These are phyloP conservation scores for Ctenicera cuprea DNA, from an alignment of 2,888 invertebrate genomes.

Conservation along the genomic window DNA sequence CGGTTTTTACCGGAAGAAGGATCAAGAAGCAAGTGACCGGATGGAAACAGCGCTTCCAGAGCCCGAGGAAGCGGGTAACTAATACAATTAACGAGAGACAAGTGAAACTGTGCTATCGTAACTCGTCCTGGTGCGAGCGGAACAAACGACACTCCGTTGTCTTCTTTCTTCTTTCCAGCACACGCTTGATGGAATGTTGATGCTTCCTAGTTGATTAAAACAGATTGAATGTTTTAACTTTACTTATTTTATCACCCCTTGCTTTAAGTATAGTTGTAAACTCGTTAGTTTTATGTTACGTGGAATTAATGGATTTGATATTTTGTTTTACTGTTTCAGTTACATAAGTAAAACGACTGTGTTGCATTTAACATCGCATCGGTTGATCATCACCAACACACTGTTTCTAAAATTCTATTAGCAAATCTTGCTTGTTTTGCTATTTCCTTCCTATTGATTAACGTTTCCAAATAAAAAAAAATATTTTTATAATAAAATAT, in stretches of 20 bases:
- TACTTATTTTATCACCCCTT: slow-evolving; percentile 60
- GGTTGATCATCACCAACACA: too few species aligned
- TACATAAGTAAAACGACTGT: neutral
- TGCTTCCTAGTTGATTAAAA: slow-evolving; percentile 72
- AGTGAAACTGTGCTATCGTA: slow-evolving; percentile 74
- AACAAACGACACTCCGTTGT: slow-evolving; percentile 56
- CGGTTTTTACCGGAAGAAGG: slow-evolving; percentile 60
- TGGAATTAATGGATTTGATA: slow-evolving; percentile 42
- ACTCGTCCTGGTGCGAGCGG: slow-evolving; percentile 66
- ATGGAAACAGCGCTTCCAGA: slow-evolving; percentile 59
- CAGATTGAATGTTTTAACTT: slow-evolving; percentile 73
- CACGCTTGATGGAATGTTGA: slow-evolving; percentile 69
- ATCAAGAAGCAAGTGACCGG: slow-evolving; percentile 57
- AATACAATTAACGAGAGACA: slow-evolving; percentile 74
- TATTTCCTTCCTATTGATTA: too few species aligned
- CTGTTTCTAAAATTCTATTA: too few species aligned
- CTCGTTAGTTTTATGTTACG: slow-evolving; percentile 55
- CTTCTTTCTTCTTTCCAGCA: slow-evolving; percentile 56
- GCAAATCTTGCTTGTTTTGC: too few species aligned
- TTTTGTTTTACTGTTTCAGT: slow-evolving; percentile 21
- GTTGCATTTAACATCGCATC: too few species aligned
- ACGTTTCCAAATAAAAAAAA: too few species aligned
- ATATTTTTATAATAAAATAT: too few species aligned
- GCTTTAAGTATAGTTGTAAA: slow-evolving; percentile 52
- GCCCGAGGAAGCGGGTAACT: slow-evolving; percentile 71